Percentiles rank a stretch among this genome's conserved stretches.
Conservation (phyloP, 2,888 invertebrate genomes). For the Theodoxus fluviatilis region DNA sequence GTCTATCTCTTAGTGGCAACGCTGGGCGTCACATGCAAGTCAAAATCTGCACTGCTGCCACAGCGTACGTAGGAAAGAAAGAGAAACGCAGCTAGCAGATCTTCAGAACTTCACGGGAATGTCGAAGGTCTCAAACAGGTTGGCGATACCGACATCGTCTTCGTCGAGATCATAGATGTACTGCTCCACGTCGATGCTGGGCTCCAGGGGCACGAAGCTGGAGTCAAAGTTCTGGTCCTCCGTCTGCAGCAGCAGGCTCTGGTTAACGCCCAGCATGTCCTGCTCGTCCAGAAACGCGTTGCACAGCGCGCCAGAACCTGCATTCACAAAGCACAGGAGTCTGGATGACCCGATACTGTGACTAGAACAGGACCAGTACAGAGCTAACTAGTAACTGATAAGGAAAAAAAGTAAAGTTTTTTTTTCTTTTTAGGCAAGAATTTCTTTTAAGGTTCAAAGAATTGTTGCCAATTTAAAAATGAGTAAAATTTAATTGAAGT, state of each 20-base stretch:
- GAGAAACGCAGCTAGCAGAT: not conserved
- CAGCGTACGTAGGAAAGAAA: no score
- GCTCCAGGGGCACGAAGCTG: conserved; percentile 84
- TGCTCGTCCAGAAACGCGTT: conserved; percentile 77
- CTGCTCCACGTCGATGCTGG: conserved; percentile 61
- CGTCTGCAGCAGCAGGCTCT: conserved; percentile 75
- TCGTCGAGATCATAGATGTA: conserved; percentile 63
- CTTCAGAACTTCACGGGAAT: conserved; percentile 26
- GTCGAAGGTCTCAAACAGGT: conserved; percentile 62
- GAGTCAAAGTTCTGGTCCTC: conserved; percentile 72
- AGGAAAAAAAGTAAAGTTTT: not conserved
- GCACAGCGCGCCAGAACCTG: conserved; percentile 27
- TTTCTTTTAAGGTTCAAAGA: no score
- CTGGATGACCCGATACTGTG: not conserved
- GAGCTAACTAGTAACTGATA: not conserved
- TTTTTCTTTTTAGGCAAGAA: no score
- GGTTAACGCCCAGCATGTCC: conserved; percentile 76
- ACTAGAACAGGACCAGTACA: not conserved
- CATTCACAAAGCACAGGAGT: not conserved
- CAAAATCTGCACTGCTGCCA: no score
- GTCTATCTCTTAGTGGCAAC: no score
- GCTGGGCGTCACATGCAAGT: no score
- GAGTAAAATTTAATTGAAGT: no score
- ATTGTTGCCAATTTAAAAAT: no score
- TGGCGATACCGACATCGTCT: conserved; percentile 63